A percentile compares a stretch with the other conserved stretches of the same genome.
phyloP scores from a whole-genome alignment of 35 echinoderm and acorn worm genomes.

The Holothuria glaberrima region DNA sequence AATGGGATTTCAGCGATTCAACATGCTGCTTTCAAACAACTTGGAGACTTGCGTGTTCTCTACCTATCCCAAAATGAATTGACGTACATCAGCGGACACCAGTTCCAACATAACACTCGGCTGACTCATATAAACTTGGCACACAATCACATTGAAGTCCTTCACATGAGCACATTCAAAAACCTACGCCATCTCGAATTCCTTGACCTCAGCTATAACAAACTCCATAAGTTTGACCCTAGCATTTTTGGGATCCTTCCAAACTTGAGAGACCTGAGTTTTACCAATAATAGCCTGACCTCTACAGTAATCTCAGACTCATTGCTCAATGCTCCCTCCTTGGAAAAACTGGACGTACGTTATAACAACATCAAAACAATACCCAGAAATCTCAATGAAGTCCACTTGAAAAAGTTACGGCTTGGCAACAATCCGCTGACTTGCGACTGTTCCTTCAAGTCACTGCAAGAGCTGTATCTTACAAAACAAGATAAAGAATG shows the following conservation, averaged over 20 bases:
- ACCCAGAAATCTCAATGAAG: background rate
- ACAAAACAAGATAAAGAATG: background rate
- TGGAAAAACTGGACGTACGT: conserved; percentile 47
- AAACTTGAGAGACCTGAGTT: background rate
- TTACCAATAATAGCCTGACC: conserved; percentile 36
- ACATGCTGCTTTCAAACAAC: conserved; percentile 37
- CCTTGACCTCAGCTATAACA: conserved; percentile 63
- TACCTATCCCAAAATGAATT: conserved; percentile 54
- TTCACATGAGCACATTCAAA: conserved; percentile 34
- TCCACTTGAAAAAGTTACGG: background rate
- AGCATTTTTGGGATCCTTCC: background rate
- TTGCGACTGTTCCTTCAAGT: conserved; percentile 15
- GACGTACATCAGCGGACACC: background rate
- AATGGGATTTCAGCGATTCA: conserved; percentile 33
- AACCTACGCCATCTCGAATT: conserved; percentile 33
- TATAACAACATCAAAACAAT: conserved; percentile 40
- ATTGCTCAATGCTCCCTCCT: background rate
- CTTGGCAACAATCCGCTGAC: conserved; percentile 4
- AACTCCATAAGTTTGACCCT: background rate
- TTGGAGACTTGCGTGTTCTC: conserved; percentile 21
- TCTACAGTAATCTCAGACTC: background rate
- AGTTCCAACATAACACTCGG: background rate
- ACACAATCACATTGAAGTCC: conserved; percentile 29
- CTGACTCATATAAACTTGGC: conserved; percentile 43
- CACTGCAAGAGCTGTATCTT: conserved; percentile 5